phyloP scores from a whole-genome alignment of 2,113 vertebrate genomes.

The Istiophorus platypterus region DNA sequence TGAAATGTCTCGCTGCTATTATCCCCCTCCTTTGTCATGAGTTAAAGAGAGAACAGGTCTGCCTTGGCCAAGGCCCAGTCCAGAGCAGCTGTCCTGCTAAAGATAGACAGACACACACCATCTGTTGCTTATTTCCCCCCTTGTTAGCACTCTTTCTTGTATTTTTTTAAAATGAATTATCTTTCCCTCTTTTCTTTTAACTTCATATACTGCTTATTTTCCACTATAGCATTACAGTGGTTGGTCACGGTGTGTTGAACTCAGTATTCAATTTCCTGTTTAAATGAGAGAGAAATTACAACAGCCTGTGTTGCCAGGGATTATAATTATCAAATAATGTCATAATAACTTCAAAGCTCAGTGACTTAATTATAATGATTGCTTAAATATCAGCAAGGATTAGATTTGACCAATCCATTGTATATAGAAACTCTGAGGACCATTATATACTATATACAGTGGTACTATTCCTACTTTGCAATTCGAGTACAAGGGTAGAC shows the following conservation, averaged over 20 bases:
- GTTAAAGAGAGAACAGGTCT: constrained; percentile 68
- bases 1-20: constrained; percentile 51
- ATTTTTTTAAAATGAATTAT: constrained; percentile 19
- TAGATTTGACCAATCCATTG: constrained; percentile 3
- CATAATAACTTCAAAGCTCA: not conserved
- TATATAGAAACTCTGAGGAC: not conserved
- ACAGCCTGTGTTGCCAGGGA: not conserved
- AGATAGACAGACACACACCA: constrained; percentile 65
- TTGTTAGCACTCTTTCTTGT: not conserved
- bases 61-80: constrained; percentile 45
- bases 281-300: constrained; percentile 24
- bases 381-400: not conserved
- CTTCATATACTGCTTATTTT: constrained; percentile 23
- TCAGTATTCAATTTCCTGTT: constrained; percentile 60
- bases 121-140: constrained; percentile 64
- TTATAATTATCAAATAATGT: not conserved
- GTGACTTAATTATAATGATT: not conserved
- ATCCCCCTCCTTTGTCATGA: constrained; percentile 59
- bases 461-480: not conserved
- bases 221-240: constrained; percentile 36
- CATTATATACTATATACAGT: not conserved
- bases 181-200: constrained; percentile 27
- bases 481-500: not conserved
- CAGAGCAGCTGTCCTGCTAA: constrained; percentile 68
- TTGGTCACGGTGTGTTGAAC: constrained; percentile 39